Evolutionary conservation across 2,113 vertebrate genomes (phyloP), one percentile per base, ranked within the genome.

Genomic region (Perognathus longimembris): DNA sequence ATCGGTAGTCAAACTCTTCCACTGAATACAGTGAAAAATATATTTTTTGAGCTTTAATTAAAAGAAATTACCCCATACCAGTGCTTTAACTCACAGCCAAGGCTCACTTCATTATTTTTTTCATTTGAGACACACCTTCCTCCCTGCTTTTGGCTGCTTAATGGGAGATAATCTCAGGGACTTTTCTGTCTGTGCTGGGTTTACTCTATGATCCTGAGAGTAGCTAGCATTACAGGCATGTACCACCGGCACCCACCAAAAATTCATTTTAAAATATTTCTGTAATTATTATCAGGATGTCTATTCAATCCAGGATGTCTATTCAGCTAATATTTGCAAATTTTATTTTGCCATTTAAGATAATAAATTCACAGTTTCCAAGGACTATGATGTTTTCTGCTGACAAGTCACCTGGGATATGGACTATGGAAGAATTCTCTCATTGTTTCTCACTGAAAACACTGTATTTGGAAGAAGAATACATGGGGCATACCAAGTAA

Each of bases 401-500:
- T 5, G 1, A 2, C 28, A 3, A 1, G 2, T 28, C 73, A 38
- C 12, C 4, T 57, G 1, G 64, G n/a, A 17, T 4, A 4, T 34
- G 15, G 0, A 34, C 32, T 0, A 2, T 22, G 2, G 2, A 36
- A 73, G 9, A 64, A 30, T 34, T 36, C 77, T 84, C 18, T 85
- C 21, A 8, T 0, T 24, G 38, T 34, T 67, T 26, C 14, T 9
- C 14, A 21, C 1, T 63, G 59, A 42, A 4, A 34, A 5, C 8
- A 50, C 24, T 32, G 1, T 32, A 7, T 10, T 7, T 45, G 34
- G 26, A 59, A 5, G 3, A 15, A 54, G 1, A 74, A 9, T 40
- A 28, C 6, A 1, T 26, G 9, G 1, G 1, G 3, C 1, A 5
- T 4, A 54, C 26, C 7, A 14, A 20, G 12, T 21, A 50, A 54